phyloP scores from a whole-genome alignment of 2,113 vertebrate genomes.

The Nycticryphes semicollaris region DNA sequence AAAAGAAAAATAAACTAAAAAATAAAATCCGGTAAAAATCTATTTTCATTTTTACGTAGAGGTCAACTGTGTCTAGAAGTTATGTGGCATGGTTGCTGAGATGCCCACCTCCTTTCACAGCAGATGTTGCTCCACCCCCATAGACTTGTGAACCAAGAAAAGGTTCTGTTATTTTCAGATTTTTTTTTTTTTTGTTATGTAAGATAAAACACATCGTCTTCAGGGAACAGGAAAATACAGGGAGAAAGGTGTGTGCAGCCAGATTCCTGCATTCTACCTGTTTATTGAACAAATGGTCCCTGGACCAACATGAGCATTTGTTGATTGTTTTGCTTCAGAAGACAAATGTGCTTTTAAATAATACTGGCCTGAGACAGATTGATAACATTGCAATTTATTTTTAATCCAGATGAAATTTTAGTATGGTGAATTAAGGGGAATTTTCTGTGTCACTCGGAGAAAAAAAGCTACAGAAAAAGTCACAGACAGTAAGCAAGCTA shows the following conservation, averaged over 20 bases:
- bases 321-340: not conserved
- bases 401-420: not conserved
- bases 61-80: not conserved
- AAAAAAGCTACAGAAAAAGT: not conserved
- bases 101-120: constrained; percentile 41
- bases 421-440: not conserved
- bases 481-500: not conserved
- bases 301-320: not conserved
- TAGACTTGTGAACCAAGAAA: not conserved
- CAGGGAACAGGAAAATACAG: not conserved
- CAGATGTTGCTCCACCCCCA: constrained; percentile 9
- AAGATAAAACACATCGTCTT: not conserved
- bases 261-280: not conserved
- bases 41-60: not conserved
- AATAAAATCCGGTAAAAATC: constrained; percentile 13
- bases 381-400: not conserved
- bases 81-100: not conserved
- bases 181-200: not conserved
- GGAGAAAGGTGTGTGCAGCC: not conserved
- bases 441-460: not conserved
- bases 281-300: not conserved
- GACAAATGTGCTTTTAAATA: not conserved
- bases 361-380: not conserved
- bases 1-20: constrained; percentile 34
- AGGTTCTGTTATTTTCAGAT: not conserved